Base-by-base conservation (phyloP, 2,113 vertebrate genomes). In the Hemiscyllium ocellatum region DNA sequence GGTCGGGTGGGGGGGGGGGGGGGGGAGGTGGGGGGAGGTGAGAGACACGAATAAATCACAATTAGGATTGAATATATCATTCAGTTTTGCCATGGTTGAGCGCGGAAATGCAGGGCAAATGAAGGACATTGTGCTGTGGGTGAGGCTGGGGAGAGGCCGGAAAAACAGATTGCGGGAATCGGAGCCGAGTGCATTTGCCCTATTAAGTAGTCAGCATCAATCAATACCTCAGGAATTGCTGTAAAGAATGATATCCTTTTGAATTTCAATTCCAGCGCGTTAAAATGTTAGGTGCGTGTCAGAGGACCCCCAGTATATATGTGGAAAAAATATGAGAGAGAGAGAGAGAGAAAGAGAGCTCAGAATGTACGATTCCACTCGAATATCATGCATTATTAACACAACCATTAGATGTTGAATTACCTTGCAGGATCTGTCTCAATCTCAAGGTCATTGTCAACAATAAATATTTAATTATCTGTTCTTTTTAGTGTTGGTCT, bases 391-490 rank as follows among this genome's bases (percentile, higher is more conserved):
- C 61, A 93, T 93, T 91, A 91, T 91, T 93, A 93, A 93, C 89
- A 68, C 15, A 17, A n/a, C 89, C 61, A 93, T 93, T 93, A 93
- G 89, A n/a, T 93, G 89, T 65, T 37, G 89, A 93, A 93, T 93
- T 93, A 93, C 65, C 89, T 93, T 65, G n/a, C 33, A 68, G 56
- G 66, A 93, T 65, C 89, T 42, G 61, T 65, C 61, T 93, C 89
- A 93, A 93, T 66, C 66, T 93, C 89, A 93, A 93, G 89, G 89
- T 93, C 89, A 66, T 93, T 93, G 89, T 93, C 89, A 93, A 93
- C 19, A 93, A 93, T 93, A 93, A 93, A 93, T 93, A 93, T 93
- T 93, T 93, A 93, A 93, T 93, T 93, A 93, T 66, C 89, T 4
- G 80, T 42, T 37, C 69, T 90, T 93, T 93, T 93, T 93, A 66